These are phyloP conservation scores for Myotis daubentonii DNA, from an alignment of 2,797 vertebrate genomes.

Conservation along the genomic window DNA sequence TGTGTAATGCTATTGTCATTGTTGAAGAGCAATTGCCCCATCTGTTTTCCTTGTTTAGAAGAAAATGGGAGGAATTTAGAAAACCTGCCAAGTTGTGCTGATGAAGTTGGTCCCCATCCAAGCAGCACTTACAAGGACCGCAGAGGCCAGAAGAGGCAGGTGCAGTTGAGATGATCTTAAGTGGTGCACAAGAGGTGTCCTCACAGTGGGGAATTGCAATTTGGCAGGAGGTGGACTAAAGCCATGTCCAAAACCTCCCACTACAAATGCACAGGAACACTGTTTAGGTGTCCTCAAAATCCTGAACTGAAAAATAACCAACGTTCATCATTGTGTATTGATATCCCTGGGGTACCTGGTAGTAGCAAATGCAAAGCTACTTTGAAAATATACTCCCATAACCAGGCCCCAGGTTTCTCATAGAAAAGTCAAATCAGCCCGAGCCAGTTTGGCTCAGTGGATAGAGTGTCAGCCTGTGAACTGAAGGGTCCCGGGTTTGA, in stretches of 20 bases:
- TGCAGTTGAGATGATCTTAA: accelerated
- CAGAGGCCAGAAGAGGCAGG: background rate
- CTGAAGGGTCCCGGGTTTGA: no score
- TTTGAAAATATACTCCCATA: background rate
- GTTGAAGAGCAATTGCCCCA: background rate
- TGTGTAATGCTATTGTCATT: background rate
- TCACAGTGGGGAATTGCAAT: background rate
- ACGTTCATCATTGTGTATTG: background rate
- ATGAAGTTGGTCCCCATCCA: background rate
- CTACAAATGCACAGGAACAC: background rate
- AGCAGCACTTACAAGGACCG: background rate
- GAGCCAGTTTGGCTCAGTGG: no score
- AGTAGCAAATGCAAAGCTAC: background rate
- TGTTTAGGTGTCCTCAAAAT: background rate
- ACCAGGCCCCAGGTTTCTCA: background rate
- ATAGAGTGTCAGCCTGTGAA: no score
- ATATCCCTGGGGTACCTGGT: background rate
- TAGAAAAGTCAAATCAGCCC: background rate
- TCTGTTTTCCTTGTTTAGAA: background rate
- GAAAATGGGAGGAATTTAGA: background rate
- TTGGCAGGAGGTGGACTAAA: background rate
- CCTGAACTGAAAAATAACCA: background rate
- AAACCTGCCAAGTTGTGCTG: background rate
- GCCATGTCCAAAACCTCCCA: background rate
- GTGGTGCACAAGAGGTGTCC: background rate